Evolutionary conservation across 2,113 vertebrate genomes (phyloP), one percentile per base, ranked within the genome.

Genomic region (Vanacampus margaritifer): DNA sequence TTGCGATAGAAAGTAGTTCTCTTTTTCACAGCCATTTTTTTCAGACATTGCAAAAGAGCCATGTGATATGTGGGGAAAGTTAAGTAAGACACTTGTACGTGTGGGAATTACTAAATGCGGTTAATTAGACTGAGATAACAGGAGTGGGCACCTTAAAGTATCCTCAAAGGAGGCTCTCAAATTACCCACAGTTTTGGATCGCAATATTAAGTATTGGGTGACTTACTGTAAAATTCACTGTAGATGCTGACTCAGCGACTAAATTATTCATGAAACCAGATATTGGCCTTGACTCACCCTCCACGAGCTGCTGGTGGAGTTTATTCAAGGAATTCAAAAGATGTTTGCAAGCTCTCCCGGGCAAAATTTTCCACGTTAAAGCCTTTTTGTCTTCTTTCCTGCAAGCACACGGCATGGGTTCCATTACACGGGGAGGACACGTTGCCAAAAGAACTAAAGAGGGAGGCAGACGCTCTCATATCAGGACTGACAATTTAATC

Each of bases 281-380:
- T 36, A 48, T 59, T 70, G 64, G 17, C 67, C 65, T 69, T 32
- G 46, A 94, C 95, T 95, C 88, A 99, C 97, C 93, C 88, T 96
- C 94, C 72, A 91, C 91, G 74, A 98, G 89, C 71, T 98, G 95
- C 79, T 95, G 95, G 86, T 97, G 91, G 53, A 99, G 91, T 74
- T 92, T 95, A 89, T 88, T 95, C 84, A 99, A 89, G 26, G 93
- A 93, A 80, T 94, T 98, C 88, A 98, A 93, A 81, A 99, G 92
- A 86, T 96, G 94, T 89, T 99, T 99, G 88, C 94, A 98, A 73
- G 97, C 95, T 87, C 96, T 96, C 92, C 98, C 95, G 74, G 97
- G 97, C 79, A 99, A 86, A 68, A 94, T 94, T 88, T 99, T 99
- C 97, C 96, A 99, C 0, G 94, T 95, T 70, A 96, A 79, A 75